A percentile compares a stretch with the other conserved stretches of the same genome.
Evolutionary conservation across 2,797 vertebrate genomes (phyloP).

Genomic region (Onychomys torridus): DNA sequence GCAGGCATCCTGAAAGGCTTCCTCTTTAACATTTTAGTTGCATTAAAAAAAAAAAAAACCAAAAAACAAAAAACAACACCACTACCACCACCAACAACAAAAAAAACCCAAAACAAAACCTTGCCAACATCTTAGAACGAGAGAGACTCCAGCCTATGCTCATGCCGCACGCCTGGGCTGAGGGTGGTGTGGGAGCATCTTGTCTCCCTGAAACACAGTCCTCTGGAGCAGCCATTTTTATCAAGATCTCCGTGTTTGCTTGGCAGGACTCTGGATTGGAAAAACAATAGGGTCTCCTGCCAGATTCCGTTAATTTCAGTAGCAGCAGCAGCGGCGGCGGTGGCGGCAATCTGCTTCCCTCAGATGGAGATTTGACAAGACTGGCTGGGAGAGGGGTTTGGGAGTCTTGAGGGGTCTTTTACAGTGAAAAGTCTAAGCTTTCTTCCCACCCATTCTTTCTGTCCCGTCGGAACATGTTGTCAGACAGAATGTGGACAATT

Average conservation of each 20-base stretch:
- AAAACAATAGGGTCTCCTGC: conserved; percentile 89
- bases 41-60: neutral
- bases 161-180: rapidly evolving
- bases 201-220: conserved; percentile 28
- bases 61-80: neutral
- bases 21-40: conserved; percentile 67
- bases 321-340: conserved; percentile 64
- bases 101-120: neutral
- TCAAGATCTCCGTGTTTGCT: conserved; percentile 88
- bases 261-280: conserved; percentile 87
- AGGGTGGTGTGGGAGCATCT: neutral
- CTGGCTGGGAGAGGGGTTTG: conserved; percentile 79
- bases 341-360: conserved; percentile 86
- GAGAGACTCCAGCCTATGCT: conserved; percentile 66
- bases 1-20: conserved; percentile 75
- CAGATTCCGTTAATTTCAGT: conserved; percentile 89
- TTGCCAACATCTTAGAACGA: conserved; percentile 66
- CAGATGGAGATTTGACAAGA: conserved; percentile 83
- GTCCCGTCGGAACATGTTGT: conserved; percentile 78
- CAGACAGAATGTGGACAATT: conserved; percentile 58
- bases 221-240: conserved; percentile 84
- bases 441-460: conserved; percentile 58
- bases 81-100: neutral
- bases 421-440: conserved; percentile 78
- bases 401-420: conserved; percentile 83